phyloP scores from a whole-genome alignment of 2,113 vertebrate genomes.

The Hemicordylus capensis region DNA sequence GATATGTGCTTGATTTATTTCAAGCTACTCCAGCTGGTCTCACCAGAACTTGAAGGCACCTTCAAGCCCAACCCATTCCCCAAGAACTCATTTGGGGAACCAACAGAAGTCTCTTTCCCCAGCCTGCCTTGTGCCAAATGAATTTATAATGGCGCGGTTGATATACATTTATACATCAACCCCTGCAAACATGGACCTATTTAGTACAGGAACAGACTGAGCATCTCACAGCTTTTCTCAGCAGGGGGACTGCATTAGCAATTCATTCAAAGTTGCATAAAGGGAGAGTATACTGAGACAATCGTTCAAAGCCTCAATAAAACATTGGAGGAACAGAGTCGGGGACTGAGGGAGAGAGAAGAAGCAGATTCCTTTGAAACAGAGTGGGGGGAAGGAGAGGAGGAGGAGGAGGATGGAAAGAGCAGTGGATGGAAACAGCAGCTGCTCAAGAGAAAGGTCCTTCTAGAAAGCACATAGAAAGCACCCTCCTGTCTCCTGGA shows the following conservation, averaged over 20 bases:
- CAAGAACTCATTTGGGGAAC: conserved; percentile 63
- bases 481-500: conserved; percentile 11
- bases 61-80: conserved; percentile 46
- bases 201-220: conserved; percentile 72
- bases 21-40: neutral
- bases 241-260: conserved; percentile 63
- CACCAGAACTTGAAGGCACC: conserved; percentile 30
- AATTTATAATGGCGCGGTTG: conserved; percentile 66
- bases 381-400: neutral
- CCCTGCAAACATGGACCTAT: conserved; percentile 69
- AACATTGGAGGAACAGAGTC: conserved; percentile 53
- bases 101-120: conserved; percentile 51
- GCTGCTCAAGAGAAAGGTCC: conserved; percentile 18
- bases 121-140: conserved; percentile 63
- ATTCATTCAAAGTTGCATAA: conserved; percentile 67
- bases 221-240: conserved; percentile 68
- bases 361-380: conserved; percentile 45
- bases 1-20: neutral
- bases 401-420: neutral
- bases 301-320: conserved; percentile 52
- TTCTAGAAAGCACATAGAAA: conserved; percentile 37
- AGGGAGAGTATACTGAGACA: conserved; percentile 50
- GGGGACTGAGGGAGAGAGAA: conserved; percentile 39
- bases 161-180: conserved; percentile 71
- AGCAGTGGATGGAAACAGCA: neutral